Evolutionary conservation across 2,888 invertebrate genomes (phyloP).

Genomic region (Calameuta filiformis): DNA sequence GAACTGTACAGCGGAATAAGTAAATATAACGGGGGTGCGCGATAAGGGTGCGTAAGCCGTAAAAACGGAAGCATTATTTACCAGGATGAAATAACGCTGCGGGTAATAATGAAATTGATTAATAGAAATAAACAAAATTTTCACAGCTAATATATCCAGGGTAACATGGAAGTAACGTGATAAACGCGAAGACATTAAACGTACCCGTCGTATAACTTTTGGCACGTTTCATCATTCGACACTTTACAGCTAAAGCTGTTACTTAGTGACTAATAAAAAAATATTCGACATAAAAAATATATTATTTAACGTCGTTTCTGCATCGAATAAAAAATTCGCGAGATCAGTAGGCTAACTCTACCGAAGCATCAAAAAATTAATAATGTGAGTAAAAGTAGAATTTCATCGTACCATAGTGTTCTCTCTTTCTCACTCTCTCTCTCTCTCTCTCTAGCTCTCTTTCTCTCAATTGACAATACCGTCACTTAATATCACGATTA

Average conservation of each 20-base stretch:
- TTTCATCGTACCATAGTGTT: background rate
- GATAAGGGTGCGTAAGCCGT: background rate
- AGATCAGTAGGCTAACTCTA: background rate
- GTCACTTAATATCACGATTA: background rate
- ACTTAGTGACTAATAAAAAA: conserved; percentile 34
- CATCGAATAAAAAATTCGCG: conserved; percentile 17
- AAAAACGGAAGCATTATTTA: background rate
- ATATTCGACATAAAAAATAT: conserved; percentile 48
- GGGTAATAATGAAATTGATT: background rate
- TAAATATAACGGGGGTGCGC: background rate
- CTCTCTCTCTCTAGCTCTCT: conserved; percentile 10
- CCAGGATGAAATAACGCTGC: background rate
- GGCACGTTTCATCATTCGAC: conserved; percentile 30
- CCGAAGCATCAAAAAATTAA: background rate
- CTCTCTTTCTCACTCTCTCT: conserved; percentile 16
- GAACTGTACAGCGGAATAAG: background rate
- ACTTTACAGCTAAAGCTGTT: background rate
- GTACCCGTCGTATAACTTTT: conserved; percentile 19
- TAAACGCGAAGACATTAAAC: background rate
- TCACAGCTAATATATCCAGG: background rate
- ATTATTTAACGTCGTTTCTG: conserved; percentile 42
- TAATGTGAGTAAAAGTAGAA: background rate
- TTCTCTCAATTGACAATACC: background rate
- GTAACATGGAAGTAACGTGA: background rate
- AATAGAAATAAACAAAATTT: background rate